Base-by-base conservation (phyloP, 2,113 vertebrate species). In the Pluvialis apricaria region DNA sequence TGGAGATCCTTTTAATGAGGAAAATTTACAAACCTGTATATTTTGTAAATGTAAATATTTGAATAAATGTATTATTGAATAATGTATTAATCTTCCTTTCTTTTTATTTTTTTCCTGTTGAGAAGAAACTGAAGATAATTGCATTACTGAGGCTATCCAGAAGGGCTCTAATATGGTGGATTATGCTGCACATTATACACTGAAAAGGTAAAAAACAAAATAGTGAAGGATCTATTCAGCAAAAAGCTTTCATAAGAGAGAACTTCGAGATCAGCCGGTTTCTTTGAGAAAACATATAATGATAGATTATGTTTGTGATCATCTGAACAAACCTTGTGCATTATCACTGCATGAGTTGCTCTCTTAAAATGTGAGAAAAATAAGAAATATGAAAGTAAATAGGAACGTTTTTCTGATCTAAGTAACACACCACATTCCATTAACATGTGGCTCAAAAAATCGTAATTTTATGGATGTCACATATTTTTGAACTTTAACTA, bases 161-260 rank as follows among this genome's bases (percentile, higher is more conserved):
- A 97, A 98, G 77, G 97, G 94, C 75, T 92, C 92, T 76, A 69
- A 87, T 61, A 90, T 97, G 73, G 90, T 98, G 28, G 96, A 98
- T 29, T 77, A 87, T 22, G 94, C 98, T 83, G 26, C 90, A 18
- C 40, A 31, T 21, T 60, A 94, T 51, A 90, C 94, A 26, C 61
- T 84, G 66, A 95, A 97, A 76, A 96, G 98, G 98, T 99, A 98
- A 95, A 76, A 60, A 73, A 38, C n/a, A 42, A 38, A 38, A 38
- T 20, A 20, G 2, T 32, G 2, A 83, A 77, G 1, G 28, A 65
- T 68, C 6, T 60, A 36, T 49, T 68, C 28, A 71, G 11, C 20
- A 89, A 36, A 92, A 88, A 64, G 1, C 2, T 68, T 82, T 85
- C 36, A 31, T 36, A 70, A 80, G 2, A 73, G 29, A 64, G 24